These are phyloP conservation scores for Heliconius aoede DNA, from an alignment of 2,888 invertebrate genomes.

Conservation along the genomic window DNA sequence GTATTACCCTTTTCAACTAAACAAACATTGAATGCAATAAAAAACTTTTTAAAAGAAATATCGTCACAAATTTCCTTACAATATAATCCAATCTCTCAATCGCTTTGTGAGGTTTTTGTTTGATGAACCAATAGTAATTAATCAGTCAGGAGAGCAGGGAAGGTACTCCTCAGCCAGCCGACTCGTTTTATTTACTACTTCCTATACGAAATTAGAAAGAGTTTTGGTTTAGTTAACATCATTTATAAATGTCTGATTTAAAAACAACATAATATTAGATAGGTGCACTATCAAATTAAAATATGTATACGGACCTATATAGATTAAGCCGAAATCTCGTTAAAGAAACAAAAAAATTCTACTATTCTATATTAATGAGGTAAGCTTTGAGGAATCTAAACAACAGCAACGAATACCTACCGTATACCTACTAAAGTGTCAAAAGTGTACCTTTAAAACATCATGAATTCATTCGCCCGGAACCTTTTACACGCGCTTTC, in stretches of 20 bases:
- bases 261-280: no score
- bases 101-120: constrained; percentile 62
- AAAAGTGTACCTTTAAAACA: constrained; percentile 45
- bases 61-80: constrained; percentile 42
- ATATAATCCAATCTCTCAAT: constrained; percentile 59
- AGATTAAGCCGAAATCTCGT: neutral
- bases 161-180: constrained; percentile 48
- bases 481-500: constrained; percentile 47
- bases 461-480: constrained; percentile 53
- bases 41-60: constrained; percentile 19
- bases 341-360: neutral
- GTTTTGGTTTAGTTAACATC: constrained; percentile 16
- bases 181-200: constrained; percentile 65
- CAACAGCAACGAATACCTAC: neutral
- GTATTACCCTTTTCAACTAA: neutral
- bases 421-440: neutral
- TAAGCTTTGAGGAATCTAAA: constrained; percentile 7
- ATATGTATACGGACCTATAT: no score
- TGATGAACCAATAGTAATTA: constrained; percentile 70
- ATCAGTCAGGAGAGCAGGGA: constrained; percentile 62
- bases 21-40: neutral
- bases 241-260: neutral
- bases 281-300: no score
- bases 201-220: constrained; percentile 44
- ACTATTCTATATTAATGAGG: constrained; percentile 10